phyloP scores from a whole-genome alignment of 2,113 vertebrate species.

The Sterrhoptilus dennistouni region DNA sequence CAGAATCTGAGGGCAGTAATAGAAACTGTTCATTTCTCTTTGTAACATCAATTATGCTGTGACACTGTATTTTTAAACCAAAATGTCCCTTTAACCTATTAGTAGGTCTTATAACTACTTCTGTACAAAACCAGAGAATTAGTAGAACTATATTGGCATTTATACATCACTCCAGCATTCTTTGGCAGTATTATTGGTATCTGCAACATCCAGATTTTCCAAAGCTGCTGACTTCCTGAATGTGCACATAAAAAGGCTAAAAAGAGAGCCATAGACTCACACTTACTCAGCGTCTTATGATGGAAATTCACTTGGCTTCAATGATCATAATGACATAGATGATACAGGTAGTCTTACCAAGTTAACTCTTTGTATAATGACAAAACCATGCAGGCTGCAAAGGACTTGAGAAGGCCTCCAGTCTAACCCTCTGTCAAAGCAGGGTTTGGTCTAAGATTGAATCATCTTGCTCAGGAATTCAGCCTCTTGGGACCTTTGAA shows the following conservation, averaged over 20 bases:
- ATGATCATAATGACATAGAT: neutral
- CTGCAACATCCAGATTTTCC: slow-evolving; percentile 12
- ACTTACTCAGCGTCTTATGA: neutral
- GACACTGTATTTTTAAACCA: neutral
- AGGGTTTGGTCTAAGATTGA: neutral
- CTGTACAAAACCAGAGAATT: neutral
- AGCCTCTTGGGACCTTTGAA: neutral
- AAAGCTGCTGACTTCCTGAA: slow-evolving; percentile 6
- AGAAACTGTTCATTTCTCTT: neutral
- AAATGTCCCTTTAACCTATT: neutral
- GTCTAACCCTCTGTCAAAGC: neutral
- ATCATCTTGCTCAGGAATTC: neutral
- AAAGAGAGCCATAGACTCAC: neutral
- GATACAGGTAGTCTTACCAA: neutral
- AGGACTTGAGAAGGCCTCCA: neutral
- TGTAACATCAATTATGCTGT: neutral
- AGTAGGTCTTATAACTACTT: neutral
- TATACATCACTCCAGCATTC: neutral
- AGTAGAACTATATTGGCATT: neutral
- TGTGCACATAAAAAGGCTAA: neutral
- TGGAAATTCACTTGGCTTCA: neutral
- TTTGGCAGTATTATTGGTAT: neutral
- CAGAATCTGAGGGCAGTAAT: neutral
- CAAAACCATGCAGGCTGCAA: neutral
- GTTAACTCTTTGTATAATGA: neutral